Evolutionary conservation across 2,888 invertebrate genomes (phyloP), one percentile per base, ranked within the genome.

Genomic region (Flexamia atlantica): DNA sequence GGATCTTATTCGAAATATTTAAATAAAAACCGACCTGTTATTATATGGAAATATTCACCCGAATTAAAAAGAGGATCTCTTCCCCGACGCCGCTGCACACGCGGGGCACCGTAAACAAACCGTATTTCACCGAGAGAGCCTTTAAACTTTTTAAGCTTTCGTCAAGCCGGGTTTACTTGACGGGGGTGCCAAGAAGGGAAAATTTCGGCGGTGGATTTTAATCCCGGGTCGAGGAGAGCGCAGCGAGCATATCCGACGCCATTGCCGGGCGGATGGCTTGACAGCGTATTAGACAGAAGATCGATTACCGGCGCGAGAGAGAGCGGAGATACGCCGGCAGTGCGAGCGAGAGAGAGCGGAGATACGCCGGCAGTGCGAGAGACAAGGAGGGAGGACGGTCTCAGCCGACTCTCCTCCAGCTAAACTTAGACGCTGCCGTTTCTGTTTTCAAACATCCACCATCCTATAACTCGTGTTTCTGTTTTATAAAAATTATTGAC

Each of bases 201-300:
- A 32, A 72, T 72, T 72, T 72, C 32, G 72, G 72, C 72, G 72
- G 72, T 72, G 20, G 72, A 72, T 72, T 72, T 72, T 72, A 72
- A 72, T 72, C 72, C 42, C 23, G 72, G 40, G 40, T 40, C 20
- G 20, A 53, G 23, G 53, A 53, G 53, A 53, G 53, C 53, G 53
- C 53, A 53, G 50, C 72, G 23, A 53, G 68, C 79, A 30, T 79
- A 42, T 36, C 40, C 83, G 79, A 50, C 83, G 83, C 83, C 83
- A 83, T 83, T 80, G 57, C 83, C 42, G 72, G 72, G 40, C 53
- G 83, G 83, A 83, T 81, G 57, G 84, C 82, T 60, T 84, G 82
- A 84, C 85, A 84, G 76, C 82, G 84, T 84, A 84, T 86, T 85
- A 84, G 86, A 86, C 86, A 85, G 86, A 86, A 86, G 86, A 86